Base-by-base conservation (phyloP, 2,888 invertebrate genomes). In the Globia sparganii region DNA sequence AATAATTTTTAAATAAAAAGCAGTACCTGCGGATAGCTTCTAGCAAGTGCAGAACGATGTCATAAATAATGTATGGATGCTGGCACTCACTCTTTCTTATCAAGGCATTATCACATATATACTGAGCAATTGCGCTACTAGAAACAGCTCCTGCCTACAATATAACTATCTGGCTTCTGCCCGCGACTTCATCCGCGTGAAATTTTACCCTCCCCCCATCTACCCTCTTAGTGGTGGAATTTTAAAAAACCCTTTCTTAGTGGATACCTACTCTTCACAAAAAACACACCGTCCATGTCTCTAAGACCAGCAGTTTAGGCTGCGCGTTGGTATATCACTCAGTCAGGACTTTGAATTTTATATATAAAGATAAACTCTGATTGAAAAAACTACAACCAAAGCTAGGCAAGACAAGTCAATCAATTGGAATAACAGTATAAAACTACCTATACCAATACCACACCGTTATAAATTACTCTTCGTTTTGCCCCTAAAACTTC, bases 31-130 rank as follows among this genome's bases (percentile, higher is more conserved):
- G 40, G 8, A 67, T 18, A 13, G n/a, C 11, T 64, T 40, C 5
- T 6, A 25, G 8, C 2, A 9, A 46, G 40, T 58, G 28, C 40
- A 25, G 15, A 46, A 43, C 15, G 2, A 15, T 4, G 1, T 61
- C n/a, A 25, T 78, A 37, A 31, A 64, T 56, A 37, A 77, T 61
- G 15, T 49, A 76, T 61, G n/a, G 13, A 40, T 46, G 8, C 9
- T 25, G 18, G 25, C 9, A 13, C n/a, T 34, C 25, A 37, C 3
- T 37, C 6, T 49, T 34, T 37, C 13, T 34, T 31, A 56, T 25
- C n/a, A n/a, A 34, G 31, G 31, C 13, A 37, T 34, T 69, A 37
- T 68, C 15, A 43, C 40, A 37, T 5, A 21, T 28, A 46, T 11
- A 66, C 43, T 43, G 25, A 28, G 18, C 5, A 1, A 70, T 15